Evolutionary conservation across 2,797 vertebrate genomes (phyloP).

Genomic region (Champsocephalus gunnari): DNA sequence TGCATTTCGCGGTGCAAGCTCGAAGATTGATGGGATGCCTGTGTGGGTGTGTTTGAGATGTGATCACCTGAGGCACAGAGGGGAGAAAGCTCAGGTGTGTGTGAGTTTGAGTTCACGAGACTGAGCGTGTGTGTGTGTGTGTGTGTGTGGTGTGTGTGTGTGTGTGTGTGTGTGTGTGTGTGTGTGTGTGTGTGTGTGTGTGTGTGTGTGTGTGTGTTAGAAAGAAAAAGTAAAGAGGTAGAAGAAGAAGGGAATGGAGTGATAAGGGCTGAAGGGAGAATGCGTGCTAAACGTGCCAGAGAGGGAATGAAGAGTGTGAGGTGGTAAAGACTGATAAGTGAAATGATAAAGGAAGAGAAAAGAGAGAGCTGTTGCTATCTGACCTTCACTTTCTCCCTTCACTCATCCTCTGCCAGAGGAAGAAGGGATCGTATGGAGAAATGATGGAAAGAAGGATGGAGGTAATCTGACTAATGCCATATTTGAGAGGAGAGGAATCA

Average conservation of each 20-base stretch:
- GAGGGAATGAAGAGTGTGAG: constrained; percentile 54
- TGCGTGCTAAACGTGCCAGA: constrained; percentile 46
- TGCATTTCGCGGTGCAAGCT: constrained; percentile 32
- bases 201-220: constrained; percentile 12
- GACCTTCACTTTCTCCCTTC: constrained; percentile 64
- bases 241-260: constrained; percentile 29
- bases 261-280: constrained; percentile 55
- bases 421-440: constrained; percentile 63
- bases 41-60: constrained; percentile 64
- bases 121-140: constrained; percentile 27
- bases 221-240: constrained; percentile 26
- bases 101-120: constrained; percentile 9
- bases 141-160: too few relatives aligned
- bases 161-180: constrained; percentile 1
- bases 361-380: constrained; percentile 58
- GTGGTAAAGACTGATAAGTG: constrained; percentile 65
- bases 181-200: background rate
- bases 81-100: constrained; percentile 42
- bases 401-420: constrained; percentile 55
- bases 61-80: constrained; percentile 64
- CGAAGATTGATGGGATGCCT: constrained; percentile 52
- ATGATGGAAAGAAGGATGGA: constrained; percentile 60
- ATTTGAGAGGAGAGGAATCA: constrained; percentile 65
- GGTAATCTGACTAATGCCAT: constrained; percentile 75
- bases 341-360: constrained; percentile 44